These are phyloP conservation scores for Pocillopora verrucosa DNA, from an alignment of 64 coral and sea anemone species.

Conservation along the genomic window DNA sequence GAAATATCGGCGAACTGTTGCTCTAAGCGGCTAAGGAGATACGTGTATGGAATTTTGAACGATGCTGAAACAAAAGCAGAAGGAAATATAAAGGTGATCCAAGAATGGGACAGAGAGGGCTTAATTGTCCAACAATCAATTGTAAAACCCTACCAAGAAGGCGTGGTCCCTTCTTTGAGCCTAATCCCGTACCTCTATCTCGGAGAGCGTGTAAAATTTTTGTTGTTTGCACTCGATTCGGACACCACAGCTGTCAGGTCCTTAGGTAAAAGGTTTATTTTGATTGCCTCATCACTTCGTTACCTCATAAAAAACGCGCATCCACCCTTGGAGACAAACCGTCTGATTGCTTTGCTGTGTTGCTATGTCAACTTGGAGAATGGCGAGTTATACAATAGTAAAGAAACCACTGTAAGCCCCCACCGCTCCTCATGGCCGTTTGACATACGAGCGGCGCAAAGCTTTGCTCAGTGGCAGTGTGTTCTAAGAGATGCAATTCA, in stretches of 20 bases:
- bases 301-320: constrained; percentile 34
- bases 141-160: constrained; percentile 5
- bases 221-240: constrained; percentile 40
- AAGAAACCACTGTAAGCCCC: not conserved
- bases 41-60: constrained; percentile 58
- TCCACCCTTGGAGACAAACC: constrained; percentile 25
- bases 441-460: constrained; percentile 52
- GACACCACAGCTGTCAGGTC: not conserved
- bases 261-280: constrained; percentile 21
- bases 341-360: not conserved
- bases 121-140: not conserved
- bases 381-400: not conserved
- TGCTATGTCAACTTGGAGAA: not conserved
- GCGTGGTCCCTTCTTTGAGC: constrained; percentile 41
- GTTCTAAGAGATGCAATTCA: constrained; percentile 55
- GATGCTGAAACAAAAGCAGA: not conserved
- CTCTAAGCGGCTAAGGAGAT: constrained; percentile 30
- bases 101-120: constrained; percentile 65
- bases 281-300: constrained; percentile 58
- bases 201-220: not conserved
- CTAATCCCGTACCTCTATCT: not conserved
- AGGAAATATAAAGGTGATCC: not conserved
- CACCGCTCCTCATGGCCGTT: not conserved
- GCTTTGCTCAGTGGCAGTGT: constrained; percentile 86
- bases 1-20: constrained; percentile 55